phyloP scores from a whole-genome alignment of 2,888 invertebrate species.

The Patella caerulea region DNA sequence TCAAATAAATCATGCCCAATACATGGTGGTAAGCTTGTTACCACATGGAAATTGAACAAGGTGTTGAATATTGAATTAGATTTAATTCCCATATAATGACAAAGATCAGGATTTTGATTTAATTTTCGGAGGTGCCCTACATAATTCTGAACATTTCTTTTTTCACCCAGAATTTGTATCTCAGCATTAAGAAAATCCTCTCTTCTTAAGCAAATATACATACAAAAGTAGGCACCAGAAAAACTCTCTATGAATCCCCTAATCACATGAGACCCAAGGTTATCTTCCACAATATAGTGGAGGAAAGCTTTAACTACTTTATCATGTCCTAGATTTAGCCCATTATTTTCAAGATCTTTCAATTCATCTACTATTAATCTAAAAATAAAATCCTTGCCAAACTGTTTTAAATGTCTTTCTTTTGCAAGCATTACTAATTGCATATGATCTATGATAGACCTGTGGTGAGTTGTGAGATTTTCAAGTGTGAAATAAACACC shows the following conservation, averaged over 20 bases:
- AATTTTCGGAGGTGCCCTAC: no score
- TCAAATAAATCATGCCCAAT: no score
- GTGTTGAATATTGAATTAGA: no score
- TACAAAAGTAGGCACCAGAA: constrained; percentile 25
- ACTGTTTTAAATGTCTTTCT: constrained; percentile 29
- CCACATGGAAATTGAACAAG: no score
- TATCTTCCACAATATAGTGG: constrained; percentile 21
- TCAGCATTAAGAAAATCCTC: no score
- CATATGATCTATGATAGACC: constrained; percentile 33
- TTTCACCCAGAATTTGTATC: no score
- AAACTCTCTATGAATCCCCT: constrained; percentile 31
- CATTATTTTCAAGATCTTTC: constrained; percentile 22
- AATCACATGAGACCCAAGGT: constrained; percentile 29
- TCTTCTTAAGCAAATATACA: constrained; percentile 24
- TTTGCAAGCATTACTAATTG: constrained; percentile 32
- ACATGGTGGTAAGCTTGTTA: no score
- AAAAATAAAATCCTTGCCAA: constrained; percentile 17
- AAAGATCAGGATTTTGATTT: no score
- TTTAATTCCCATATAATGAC: no score
- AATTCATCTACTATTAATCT: constrained; percentile 20
- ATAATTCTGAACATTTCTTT: no score
- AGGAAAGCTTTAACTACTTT: constrained; percentile 20
- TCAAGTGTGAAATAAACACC: constrained; percentile 33
- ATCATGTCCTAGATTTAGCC: constrained; percentile 3
- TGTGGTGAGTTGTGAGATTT: constrained; percentile 22